Evolutionary conservation across 1,140 invertebrate genomes (phyloP).

Genomic region (Drosophila paulistorum): DNA sequence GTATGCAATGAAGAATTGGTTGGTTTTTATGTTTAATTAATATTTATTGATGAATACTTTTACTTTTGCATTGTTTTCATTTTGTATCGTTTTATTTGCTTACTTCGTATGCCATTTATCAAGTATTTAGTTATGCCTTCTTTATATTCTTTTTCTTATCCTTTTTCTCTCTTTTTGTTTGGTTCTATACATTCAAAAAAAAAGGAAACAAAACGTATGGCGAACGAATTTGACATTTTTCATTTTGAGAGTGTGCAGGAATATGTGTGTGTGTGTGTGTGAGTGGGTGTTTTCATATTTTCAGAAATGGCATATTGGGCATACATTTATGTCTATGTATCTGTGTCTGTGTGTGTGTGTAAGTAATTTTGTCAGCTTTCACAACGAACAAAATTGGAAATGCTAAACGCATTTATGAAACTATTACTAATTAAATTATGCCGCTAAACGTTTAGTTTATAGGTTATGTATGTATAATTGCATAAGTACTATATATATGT

Average conservation of each 20-base stretch:
- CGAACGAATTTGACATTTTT: neutral
- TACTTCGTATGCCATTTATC: slow-evolving; percentile 18
- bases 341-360: neutral
- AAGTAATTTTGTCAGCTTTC: neutral
- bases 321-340: neutral
- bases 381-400: slow-evolving; percentile 9
- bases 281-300: too few relatives aligned
- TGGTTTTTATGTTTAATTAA: slow-evolving; percentile 11
- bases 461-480: slow-evolving; percentile 7
- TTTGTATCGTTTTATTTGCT: slow-evolving; percentile 14
- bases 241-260: neutral
- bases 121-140: neutral
- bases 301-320: neutral
- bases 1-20: neutral
- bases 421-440: slow-evolving; percentile 24
- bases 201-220: neutral
- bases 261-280: neutral
- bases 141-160: neutral
- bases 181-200: slow-evolving; percentile 17
- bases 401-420: slow-evolving; percentile 5
- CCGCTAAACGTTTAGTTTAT: slow-evolving; percentile 19
- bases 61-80: slow-evolving; percentile 18
- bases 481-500: neutral
- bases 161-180: neutral
- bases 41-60: slow-evolving; percentile 23